A percentile compares a stretch with the other conserved stretches of the same genome.
These are phyloP conservation scores for Eudasyphora cyanicolor DNA, from an alignment of 2,888 invertebrate genomes.

Conservation along the genomic window DNA sequence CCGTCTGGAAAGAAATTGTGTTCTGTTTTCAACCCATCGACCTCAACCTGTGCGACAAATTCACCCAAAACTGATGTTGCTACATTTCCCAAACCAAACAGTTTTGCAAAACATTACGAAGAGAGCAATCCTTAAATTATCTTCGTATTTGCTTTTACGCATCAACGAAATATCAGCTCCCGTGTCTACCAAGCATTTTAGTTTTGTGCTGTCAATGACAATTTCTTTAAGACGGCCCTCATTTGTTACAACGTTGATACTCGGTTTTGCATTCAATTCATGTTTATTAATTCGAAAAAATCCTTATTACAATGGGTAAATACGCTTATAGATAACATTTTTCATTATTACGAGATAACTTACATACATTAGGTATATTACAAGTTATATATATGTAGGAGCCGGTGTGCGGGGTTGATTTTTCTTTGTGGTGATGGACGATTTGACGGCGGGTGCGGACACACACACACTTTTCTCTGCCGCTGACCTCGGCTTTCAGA, in stretches of 20 bases:
- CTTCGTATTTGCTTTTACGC: not conserved
- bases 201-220: not conserved
- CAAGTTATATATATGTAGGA: too few relatives aligned
- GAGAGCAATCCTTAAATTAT: not conserved
- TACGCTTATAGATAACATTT: too few relatives aligned
- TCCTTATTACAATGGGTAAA: too few relatives aligned
- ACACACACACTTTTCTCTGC: too few relatives aligned
- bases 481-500: too few relatives aligned
- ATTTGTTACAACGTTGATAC: slow-evolving; percentile 16
- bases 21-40: not conserved
- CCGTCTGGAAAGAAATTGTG: not conserved
- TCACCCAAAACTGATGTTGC: not conserved
- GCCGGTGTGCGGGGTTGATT: too few relatives aligned
- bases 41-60: not conserved
- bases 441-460: too few relatives aligned
- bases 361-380: too few relatives aligned
- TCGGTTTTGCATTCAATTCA: not conserved
- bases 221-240: not conserved
- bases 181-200: slow-evolving; percentile 37
- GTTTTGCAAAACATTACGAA: not conserved
- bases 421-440: too few relatives aligned
- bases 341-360: too few relatives aligned
- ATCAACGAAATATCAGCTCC: slow-evolving; percentile 30
- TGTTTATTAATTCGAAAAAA: too few relatives aligned
- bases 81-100: not conserved